Conservation (phyloP, 2,113 vertebrate species). For the Machaerirhynchus nigripectus region DNA sequence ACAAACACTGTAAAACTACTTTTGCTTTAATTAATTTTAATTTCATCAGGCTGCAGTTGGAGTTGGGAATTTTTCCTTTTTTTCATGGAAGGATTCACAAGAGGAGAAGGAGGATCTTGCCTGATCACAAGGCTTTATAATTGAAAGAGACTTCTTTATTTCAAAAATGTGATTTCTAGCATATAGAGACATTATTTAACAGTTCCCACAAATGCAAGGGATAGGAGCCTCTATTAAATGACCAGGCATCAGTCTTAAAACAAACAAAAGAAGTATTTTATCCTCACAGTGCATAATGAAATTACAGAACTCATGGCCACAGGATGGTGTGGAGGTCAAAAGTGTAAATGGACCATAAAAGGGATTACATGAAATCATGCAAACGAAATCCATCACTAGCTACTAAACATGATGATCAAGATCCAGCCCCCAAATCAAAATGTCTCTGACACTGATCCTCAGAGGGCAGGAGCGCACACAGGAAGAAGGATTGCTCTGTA, state of each 20-base stretch:
- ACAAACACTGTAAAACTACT: neutral
- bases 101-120: neutral
- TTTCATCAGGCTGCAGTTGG: neutral
- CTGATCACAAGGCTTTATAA: neutral
- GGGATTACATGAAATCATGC: constrained; percentile 50
- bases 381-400: constrained; percentile 29
- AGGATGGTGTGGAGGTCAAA: constrained; percentile 43
- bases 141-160: neutral
- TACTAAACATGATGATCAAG: neutral
- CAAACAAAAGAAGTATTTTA: constrained; percentile 42
- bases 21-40: neutral
- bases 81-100: neutral
- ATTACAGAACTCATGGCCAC: constrained; percentile 39
- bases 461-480: neutral
- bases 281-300: constrained; percentile 19
- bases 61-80: neutral
- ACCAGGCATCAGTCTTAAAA: constrained; percentile 15
- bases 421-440: constrained; percentile 39
- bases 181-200: neutral
- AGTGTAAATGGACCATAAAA: constrained; percentile 53
- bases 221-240: neutral
- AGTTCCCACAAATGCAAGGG: neutral
- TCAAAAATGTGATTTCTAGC: neutral
- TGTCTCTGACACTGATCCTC: neutral
- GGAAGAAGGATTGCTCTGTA: neutral